Evolutionary conservation across 2,888 invertebrate genomes (phyloP).

Genomic region (Philonicus albiceps): DNA sequence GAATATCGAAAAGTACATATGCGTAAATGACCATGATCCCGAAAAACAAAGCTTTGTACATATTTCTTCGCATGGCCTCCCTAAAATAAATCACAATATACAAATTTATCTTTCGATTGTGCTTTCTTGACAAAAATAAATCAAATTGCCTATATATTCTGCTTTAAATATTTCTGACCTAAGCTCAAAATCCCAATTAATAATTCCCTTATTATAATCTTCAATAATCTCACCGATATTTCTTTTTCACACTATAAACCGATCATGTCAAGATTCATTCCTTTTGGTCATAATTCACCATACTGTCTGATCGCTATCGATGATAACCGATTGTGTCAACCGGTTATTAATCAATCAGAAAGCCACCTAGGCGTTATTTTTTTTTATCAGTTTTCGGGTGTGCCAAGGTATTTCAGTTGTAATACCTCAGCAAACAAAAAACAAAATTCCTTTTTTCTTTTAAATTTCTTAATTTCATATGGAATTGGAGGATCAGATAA

Average conservation of each 20-base stretch:
- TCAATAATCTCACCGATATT: background rate
- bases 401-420: slow-evolving; percentile 25
- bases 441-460: background rate
- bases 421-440: background rate
- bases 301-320: background rate
- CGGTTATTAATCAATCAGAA: slow-evolving; percentile 21
- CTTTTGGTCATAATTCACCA: background rate
- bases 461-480: background rate
- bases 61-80: background rate
- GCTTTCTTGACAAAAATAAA: background rate
- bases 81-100: background rate
- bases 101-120: background rate
- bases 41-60: background rate
- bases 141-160: background rate
- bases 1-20: background rate
- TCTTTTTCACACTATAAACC: background rate
- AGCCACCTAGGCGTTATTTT: background rate
- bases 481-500: background rate
- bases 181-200: background rate
- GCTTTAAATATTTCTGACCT: background rate
- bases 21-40: background rate
- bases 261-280: background rate
- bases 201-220: background rate
- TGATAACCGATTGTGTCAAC: slow-evolving; percentile 24
- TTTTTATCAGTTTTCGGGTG: slow-evolving; percentile 10